Percentiles rank a stretch among this genome's conserved stretches.
These are phyloP conservation scores for Drosophila watanabei DNA, from an alignment of 1,140 invertebrate species.

Conservation along the genomic window DNA sequence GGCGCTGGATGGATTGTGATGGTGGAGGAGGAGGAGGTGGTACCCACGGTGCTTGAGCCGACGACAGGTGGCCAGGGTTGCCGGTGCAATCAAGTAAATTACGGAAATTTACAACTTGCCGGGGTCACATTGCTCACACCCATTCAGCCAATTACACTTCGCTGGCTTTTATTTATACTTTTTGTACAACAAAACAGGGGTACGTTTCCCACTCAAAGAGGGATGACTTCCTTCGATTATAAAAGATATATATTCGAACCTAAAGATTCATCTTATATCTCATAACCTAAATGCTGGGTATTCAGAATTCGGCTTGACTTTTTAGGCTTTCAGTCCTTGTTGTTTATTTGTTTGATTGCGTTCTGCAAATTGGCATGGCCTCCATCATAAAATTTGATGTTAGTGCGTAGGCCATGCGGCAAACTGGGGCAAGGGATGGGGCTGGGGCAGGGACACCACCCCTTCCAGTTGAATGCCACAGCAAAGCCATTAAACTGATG, in stretches of 20 bases:
- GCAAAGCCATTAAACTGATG: slow-evolving; percentile 70
- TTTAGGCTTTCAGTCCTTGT: slow-evolving; percentile 9
- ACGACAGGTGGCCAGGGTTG: slow-evolving; percentile 58
- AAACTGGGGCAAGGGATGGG: too few relatives aligned
- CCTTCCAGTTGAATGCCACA: slow-evolving; percentile 43
- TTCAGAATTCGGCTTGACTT: not conserved
- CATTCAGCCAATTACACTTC: not conserved
- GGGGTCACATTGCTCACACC: slow-evolving; percentile 32
- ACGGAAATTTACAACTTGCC: slow-evolving; percentile 67
- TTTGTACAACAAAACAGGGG: not conserved
- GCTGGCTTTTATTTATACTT: slow-evolving; percentile 12
- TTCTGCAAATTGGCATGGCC: slow-evolving; percentile 57
- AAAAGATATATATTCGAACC: not conserved
- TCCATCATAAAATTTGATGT: slow-evolving; percentile 69
- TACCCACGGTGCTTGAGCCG: not conserved
- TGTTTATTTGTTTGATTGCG: slow-evolving; percentile 73
- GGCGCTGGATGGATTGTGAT: not conserved
- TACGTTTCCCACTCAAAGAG: not conserved
- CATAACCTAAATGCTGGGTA: not conserved
- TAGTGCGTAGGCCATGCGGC: slow-evolving; percentile 49
- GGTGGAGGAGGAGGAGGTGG: not conserved
- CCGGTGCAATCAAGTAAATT: slow-evolving; percentile 68
- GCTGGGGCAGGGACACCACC: not conserved
- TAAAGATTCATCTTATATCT: not conserved
- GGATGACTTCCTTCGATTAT: not conserved